These are phyloP conservation scores for Tretioscincus oriximinensis DNA, from an alignment of 2,113 vertebrate genomes.

Conservation along the genomic window DNA sequence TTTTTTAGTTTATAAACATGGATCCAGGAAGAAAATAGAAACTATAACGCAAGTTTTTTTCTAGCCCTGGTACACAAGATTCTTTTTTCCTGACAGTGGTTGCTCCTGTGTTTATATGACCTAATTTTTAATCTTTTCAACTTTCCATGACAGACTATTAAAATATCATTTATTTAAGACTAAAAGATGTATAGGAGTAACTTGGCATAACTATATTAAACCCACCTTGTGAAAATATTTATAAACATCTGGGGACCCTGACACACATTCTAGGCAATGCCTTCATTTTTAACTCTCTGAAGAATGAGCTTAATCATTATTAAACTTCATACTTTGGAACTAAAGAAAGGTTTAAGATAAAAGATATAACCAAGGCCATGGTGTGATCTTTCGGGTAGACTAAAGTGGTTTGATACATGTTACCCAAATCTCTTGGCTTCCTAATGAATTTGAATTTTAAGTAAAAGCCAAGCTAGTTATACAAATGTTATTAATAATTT, in stretches of 20 bases:
- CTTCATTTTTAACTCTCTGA: too few relatives aligned
- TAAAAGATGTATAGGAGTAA: background rate
- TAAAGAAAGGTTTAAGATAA: too few relatives aligned
- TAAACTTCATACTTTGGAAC: too few relatives aligned
- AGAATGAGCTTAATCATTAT: too few relatives aligned
- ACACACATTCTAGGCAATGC: too few relatives aligned
- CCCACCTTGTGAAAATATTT: background rate
- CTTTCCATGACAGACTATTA: background rate
- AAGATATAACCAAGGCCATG: too few relatives aligned
- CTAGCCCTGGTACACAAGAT: background rate
- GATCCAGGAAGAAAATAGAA: constrained; percentile 24
- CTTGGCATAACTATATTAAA: background rate
- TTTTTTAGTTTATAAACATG: background rate
- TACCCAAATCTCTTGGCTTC: background rate
- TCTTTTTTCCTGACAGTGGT: constrained; percentile 10
- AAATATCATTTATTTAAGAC: background rate
- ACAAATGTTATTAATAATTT: background rate
- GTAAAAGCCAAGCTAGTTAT: background rate
- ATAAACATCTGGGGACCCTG: too few relatives aligned
- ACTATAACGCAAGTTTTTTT: background rate
- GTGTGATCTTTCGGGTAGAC: background rate
- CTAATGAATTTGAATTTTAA: background rate
- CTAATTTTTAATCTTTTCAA: background rate
- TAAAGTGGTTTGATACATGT: background rate
- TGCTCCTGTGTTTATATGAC: background rate